Conservation (phyloP, 2,113 vertebrate genomes). For the Varanus komodoensis region DNA sequence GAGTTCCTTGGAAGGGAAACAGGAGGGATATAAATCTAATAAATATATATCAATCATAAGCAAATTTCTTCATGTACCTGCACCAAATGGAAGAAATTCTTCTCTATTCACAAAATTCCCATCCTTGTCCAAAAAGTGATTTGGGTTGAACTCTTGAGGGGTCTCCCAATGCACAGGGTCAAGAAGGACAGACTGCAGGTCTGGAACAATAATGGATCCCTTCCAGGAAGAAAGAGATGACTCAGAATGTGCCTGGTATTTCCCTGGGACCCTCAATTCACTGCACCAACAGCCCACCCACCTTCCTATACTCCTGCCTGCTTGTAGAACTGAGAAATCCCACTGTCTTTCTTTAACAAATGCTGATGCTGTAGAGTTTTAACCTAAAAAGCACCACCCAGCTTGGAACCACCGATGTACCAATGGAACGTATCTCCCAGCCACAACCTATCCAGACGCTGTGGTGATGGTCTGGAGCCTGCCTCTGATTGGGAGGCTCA, state of each 20-base stretch:
- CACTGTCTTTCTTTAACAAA: neutral
- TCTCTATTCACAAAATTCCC: constrained; percentile 14
- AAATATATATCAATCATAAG: no score
- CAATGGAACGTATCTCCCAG: no score
- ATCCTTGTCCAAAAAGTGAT: no score
- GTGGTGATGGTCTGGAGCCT: no score
- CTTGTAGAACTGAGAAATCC: neutral
- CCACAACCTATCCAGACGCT: no score
- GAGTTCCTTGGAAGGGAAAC: no score
- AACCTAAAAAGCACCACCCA: no score
- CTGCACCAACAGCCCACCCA: neutral
- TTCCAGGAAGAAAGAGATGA: neutral
- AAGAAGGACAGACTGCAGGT: constrained; percentile 43
- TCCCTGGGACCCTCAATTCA: neutral
- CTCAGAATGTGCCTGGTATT: neutral
- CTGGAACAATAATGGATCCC: constrained; percentile 33
- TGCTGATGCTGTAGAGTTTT: neutral
- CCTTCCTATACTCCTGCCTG: neutral
- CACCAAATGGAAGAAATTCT: constrained; percentile 64
- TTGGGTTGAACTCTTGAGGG: constrained; percentile 30
- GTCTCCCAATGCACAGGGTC: constrained; percentile 44
- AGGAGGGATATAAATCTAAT: no score
- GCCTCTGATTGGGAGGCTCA: no score
- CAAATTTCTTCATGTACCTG: constrained; percentile 23
- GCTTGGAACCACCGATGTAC: no score